These are phyloP conservation scores for Ephydatia muelleri DNA, from an alignment of 37 sponge, comb jelly and placozoan species.

Conservation along the genomic window DNA sequence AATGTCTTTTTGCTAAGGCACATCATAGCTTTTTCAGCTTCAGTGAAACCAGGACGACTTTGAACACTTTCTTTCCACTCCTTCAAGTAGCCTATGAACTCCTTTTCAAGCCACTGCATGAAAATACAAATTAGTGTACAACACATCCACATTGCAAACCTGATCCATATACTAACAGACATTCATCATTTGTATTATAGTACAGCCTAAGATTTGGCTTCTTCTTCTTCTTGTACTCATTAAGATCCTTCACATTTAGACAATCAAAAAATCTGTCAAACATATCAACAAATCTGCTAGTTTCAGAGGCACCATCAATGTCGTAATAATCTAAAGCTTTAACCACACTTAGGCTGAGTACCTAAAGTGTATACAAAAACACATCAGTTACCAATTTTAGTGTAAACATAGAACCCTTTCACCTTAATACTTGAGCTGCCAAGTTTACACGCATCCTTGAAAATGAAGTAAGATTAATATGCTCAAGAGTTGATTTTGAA, in stretches of 20 bases:
- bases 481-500: slow-evolving; percentile 9
- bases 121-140: too few species aligned
- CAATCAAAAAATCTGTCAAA: too few species aligned
- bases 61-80: neutral
- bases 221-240: neutral
- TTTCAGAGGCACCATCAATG: slow-evolving; percentile 7
- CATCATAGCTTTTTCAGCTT: too few species aligned
- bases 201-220: slow-evolving; percentile 54
- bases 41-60: too few species aligned
- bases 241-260: too few species aligned
- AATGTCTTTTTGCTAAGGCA: too few species aligned
- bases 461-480: slow-evolving; percentile 29
- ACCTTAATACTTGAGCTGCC: slow-evolving; percentile 33
- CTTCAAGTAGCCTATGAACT: slow-evolving; percentile 16
- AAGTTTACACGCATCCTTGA: slow-evolving; percentile 44
- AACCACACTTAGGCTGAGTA: slow-evolving; percentile 42
- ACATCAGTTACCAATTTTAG: neutral
- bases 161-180: slow-evolving; percentile 34
- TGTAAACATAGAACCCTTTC: neutral
- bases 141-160: neutral
- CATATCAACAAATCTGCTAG: too few species aligned
- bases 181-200: slow-evolving; percentile 23
- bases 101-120: slow-evolving; percentile 22
- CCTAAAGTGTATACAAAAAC: slow-evolving; percentile 20
- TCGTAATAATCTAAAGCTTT: slow-evolving; percentile 34